Evolutionary conservation across 1,140 invertebrate genomes (phyloP), one percentile per base, ranked within the genome.

Genomic region (Magallana ariakensis): DNA sequence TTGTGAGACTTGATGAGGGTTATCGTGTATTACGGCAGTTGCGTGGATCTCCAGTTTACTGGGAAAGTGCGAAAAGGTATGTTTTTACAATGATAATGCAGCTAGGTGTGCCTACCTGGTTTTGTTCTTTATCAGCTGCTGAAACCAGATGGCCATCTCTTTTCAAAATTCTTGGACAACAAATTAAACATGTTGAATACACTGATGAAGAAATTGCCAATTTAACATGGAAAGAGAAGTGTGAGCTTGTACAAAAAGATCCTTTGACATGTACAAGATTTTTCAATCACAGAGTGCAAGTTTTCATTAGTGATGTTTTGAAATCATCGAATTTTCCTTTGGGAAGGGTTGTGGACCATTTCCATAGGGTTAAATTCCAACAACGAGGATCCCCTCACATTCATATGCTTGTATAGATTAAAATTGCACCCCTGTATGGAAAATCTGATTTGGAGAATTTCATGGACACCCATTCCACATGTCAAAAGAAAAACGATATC

Each of bases 371-470:
- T n/a, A 56, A 86, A 22, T 86, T 86, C 46, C 85, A 86, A 26
- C n/a, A 86, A 8, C 7, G 85, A 22, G 80, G 85, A 19, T 86
- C 85, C 1, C 80, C 85, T 16, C 86, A 87, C n/a, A 54, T 87
- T 13, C 86, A 87, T n/a, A 80, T 55, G 54, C 16, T 87, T 22
- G 53, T 87, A 15, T 88, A 60, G 94, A 85, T 95, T 4, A 85
- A 94, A 88, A 89, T 93, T 90, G 83, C 91, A 60, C 94, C 94
- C 56, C 22, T 66, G 56, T 93, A 89, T 85, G 86, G 84, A 62
- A 8, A 54, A 26, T 11, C 16, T 33, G 10, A 22, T 15, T 80
- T 88, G 13, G 75, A 75, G 53, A 58, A 87, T 33, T 90, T 85
- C 55, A 81, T 88, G 15, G 87, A 90, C 46, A 57, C n/a, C 5